phyloP scores from a whole-genome alignment of 2,888 invertebrate species.

The Amiota minor region DNA sequence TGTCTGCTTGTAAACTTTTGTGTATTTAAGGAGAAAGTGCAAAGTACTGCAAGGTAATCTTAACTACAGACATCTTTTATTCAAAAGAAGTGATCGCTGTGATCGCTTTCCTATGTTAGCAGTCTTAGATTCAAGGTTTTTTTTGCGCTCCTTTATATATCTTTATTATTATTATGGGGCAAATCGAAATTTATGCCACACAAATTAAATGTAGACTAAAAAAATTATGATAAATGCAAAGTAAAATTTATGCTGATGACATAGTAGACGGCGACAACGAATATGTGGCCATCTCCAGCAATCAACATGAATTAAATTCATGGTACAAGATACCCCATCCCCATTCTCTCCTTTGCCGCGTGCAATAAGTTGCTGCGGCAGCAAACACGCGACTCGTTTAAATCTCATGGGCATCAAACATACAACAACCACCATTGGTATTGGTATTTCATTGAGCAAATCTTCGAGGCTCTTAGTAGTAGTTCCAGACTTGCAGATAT shows the following conservation, averaged over 20 bases:
- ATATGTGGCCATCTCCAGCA: not conserved
- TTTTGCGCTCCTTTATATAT: no score
- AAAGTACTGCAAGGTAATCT: not conserved
- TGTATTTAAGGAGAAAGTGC: constrained; percentile 12
- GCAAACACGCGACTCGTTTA: constrained; percentile 36
- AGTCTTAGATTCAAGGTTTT: no score
- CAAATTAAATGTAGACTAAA: constrained; percentile 58
- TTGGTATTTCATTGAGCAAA: constrained; percentile 51
- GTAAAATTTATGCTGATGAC: constrained; percentile 66
- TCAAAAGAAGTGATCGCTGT: no score
- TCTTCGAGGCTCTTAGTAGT: constrained; percentile 1
- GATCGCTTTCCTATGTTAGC: no score
- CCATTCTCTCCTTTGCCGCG: no score
- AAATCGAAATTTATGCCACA: constrained; percentile 52
- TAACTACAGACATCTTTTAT: no score
- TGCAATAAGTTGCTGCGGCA: not conserved
- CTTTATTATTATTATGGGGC: no score
- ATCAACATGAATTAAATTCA: not conserved
- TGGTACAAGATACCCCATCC: no score
- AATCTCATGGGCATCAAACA: constrained; percentile 46
- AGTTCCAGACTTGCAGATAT: not conserved
- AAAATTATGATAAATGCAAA: constrained; percentile 65
- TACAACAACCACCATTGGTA: constrained; percentile 44
- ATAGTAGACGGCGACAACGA: constrained; percentile 34
- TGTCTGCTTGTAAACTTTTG: not conserved